Percentiles rank a stretch among this genome's conserved stretches.
These are phyloP conservation scores for Tyria jacobaeae DNA, from an alignment of 2,888 invertebrate genomes.

Conservation along the genomic window DNA sequence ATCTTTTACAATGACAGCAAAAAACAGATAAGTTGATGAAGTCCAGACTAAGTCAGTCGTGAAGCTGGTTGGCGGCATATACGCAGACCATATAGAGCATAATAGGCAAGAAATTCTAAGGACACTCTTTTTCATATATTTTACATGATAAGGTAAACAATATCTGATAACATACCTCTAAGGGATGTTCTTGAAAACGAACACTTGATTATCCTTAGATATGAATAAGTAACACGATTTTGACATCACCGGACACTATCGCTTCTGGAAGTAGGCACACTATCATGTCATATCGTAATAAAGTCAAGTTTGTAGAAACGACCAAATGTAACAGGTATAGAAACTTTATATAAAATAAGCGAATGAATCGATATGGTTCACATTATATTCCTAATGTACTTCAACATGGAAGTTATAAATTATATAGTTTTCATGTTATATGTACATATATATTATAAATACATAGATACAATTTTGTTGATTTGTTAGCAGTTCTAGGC, in stretches of 20 bases:
- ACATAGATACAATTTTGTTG: no score
- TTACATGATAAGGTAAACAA: not conserved
- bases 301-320: constrained; percentile 2
- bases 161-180: not conserved
- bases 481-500: no score
- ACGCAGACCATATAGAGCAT: no score
- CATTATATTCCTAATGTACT: not conserved
- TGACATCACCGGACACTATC: constrained; percentile 10
- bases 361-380: constrained; percentile 14
- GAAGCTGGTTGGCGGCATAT: no score
- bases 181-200: not conserved
- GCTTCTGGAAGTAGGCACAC: constrained; percentile 28
- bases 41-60: no score
- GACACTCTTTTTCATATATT: no score
- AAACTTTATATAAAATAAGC: constrained; percentile 34
- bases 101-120: no score
- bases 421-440: no score
- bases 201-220: not conserved
- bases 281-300: constrained; percentile 17
- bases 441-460: no score
- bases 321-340: constrained; percentile 12
- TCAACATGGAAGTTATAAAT: not conserved
- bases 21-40: no score
- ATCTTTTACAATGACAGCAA: no score
- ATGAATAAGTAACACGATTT: constrained; percentile 21